Evolutionary conservation across 2,113 vertebrate species (phyloP).

Genomic region (Corythornis madagascariensis): DNA sequence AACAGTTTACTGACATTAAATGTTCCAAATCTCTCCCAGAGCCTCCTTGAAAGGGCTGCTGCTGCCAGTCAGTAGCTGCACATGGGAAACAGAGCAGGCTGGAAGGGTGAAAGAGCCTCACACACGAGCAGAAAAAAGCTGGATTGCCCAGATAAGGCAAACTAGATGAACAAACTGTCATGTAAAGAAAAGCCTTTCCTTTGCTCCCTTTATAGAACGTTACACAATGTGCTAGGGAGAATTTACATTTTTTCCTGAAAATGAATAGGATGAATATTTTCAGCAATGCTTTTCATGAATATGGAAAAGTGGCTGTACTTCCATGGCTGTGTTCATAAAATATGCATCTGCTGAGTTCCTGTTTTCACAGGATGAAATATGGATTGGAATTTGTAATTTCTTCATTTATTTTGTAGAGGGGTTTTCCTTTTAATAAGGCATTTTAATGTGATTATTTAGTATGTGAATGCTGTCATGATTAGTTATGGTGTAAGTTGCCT

Average conservation of each 20-base stretch:
- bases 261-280: slow-evolving; percentile 45
- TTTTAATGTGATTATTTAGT: slow-evolving; percentile 14
- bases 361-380: slow-evolving; percentile 41
- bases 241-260: slow-evolving; percentile 54
- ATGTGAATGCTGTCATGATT: neutral
- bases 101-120: neutral
- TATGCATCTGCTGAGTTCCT: slow-evolving; percentile 42
- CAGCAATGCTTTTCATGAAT: slow-evolving; percentile 58
- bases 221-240: neutral
- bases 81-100: neutral
- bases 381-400: slow-evolving; percentile 22
- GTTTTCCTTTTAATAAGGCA: slow-evolving; percentile 10
- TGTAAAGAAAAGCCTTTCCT: slow-evolving; percentile 10
- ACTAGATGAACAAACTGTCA: neutral
- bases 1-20: slow-evolving; percentile 45
- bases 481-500: neutral
- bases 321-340: slow-evolving; percentile 65
- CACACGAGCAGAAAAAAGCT: neutral
- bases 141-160: neutral
- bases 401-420: neutral
- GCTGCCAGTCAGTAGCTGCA: neutral
- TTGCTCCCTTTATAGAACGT: neutral
- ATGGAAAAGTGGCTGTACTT: slow-evolving; percentile 56
- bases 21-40: slow-evolving; percentile 2
- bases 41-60: neutral